Evolutionary conservation across 2,797 vertebrate genomes (phyloP).

Genomic region (Mus caroli): DNA sequence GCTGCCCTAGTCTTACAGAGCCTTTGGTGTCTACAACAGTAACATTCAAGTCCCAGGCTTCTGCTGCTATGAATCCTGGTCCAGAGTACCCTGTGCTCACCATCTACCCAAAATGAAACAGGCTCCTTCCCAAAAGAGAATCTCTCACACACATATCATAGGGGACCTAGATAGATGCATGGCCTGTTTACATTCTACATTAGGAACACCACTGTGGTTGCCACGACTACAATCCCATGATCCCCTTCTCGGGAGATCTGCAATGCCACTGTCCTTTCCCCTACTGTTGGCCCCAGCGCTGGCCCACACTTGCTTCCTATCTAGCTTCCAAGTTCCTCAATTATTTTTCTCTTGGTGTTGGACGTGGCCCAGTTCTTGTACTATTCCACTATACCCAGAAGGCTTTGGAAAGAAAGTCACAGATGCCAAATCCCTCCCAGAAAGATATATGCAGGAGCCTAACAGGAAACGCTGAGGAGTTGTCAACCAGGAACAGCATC

Average conservation of each 20-base stretch:
- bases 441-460: not conserved
- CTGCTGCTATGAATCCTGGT: not conserved
- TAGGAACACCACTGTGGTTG: not conserved
- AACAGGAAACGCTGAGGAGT: not conserved
- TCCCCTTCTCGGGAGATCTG: too few species aligned
- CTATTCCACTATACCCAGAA: not conserved
- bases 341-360: not conserved
- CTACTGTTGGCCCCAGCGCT: fast-evolving
- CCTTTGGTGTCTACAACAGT: not conserved
- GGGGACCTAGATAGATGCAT: not conserved
- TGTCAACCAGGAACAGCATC: not conserved
- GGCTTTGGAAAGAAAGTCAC: not conserved
- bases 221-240: not conserved
- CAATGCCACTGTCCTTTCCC: too few species aligned
- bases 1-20: not conserved
- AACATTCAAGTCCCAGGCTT: not conserved
- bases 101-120: fast-evolving
- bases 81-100: not conserved
- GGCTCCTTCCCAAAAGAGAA: not conserved
- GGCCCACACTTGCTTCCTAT: not conserved
- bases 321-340: not conserved
- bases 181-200: too few species aligned
- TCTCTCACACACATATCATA: too few species aligned
- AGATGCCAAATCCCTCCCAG: not conserved
- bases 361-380: not conserved